phyloP scores from a whole-genome alignment of 2,113 vertebrate species.

The Bagarius yarrelli region DNA sequence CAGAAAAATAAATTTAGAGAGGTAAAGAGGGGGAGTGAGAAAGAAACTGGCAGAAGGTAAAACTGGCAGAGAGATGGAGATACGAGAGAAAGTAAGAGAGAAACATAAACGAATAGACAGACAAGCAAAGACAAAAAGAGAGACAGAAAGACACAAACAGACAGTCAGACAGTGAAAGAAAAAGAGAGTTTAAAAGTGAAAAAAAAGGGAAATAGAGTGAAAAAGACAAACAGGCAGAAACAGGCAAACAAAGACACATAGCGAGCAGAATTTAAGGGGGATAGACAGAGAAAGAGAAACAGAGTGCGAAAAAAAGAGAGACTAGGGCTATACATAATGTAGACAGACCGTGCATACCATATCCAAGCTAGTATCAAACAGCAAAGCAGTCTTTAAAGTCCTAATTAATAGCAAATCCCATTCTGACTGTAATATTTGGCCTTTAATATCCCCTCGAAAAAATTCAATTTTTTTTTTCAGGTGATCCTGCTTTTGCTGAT shows the following conservation, averaged over 20 bases:
- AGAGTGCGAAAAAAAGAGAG: not conserved
- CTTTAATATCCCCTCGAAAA: not conserved
- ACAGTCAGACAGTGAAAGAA: conserved; percentile 47
- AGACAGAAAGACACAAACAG: too few relatives aligned
- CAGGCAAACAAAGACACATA: not conserved
- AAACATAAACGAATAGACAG: not conserved
- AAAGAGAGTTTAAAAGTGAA: not conserved
- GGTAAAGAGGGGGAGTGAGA: not conserved
- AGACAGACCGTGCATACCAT: not conserved
- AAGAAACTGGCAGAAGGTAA: not conserved
- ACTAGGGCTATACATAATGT: not conserved
- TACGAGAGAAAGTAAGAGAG: not conserved
- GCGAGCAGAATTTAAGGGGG: conserved; percentile 65
- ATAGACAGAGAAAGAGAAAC: conserved; percentile 9
- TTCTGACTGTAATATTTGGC: not conserved
- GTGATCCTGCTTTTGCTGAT: conserved; percentile 89
- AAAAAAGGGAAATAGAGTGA: too few relatives aligned
- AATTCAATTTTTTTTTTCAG: conserved; percentile 61
- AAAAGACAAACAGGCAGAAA: not conserved
- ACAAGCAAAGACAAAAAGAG: not conserved
- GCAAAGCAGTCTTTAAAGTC: conserved; percentile 1
- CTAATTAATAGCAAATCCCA: not conserved
- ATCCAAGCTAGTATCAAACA: not conserved
- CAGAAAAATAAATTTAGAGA: too few relatives aligned
- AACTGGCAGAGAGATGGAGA: not conserved